Evolutionary conservation across 2,113 vertebrate genomes (phyloP).

Genomic region (Bubo scandiacus): DNA sequence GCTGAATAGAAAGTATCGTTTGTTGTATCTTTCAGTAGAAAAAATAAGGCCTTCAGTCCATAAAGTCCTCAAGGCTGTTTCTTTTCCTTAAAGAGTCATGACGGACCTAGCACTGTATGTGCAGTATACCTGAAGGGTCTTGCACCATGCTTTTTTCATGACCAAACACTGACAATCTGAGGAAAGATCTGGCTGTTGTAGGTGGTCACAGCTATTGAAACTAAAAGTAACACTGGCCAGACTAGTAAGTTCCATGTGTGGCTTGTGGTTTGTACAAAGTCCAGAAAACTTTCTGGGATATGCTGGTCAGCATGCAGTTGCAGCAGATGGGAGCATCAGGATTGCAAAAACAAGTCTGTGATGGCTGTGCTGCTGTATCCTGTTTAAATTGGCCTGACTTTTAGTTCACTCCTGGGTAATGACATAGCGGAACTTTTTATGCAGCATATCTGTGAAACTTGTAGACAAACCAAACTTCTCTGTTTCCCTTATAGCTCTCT

Average conservation of each 20-base stretch:
- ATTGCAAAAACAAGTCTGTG: background rate
- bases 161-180: background rate
- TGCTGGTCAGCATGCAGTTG: background rate
- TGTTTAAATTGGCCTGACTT: conserved; percentile 7
- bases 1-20: background rate
- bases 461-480: background rate
- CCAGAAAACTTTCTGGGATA: background rate
- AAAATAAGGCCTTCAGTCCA: background rate
- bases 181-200: background rate
- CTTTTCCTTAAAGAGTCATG: background rate
- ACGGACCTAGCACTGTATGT: fast-evolving
- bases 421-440: background rate
- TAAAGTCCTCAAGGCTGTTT: background rate
- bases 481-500: background rate
- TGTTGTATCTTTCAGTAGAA: background rate
- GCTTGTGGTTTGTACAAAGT: background rate
- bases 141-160: fast-evolving
- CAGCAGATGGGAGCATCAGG: background rate
- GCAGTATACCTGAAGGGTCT: background rate
- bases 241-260: background rate
- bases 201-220: background rate
- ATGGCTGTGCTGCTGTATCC: background rate
- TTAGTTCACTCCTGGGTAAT: background rate
- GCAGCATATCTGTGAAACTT: background rate
- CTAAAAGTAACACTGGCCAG: background rate